phyloP scores from a whole-genome alignment of 30 jellyfish, hydroid and myxozoan genomes.

The Cassiopea andromeda region DNA sequence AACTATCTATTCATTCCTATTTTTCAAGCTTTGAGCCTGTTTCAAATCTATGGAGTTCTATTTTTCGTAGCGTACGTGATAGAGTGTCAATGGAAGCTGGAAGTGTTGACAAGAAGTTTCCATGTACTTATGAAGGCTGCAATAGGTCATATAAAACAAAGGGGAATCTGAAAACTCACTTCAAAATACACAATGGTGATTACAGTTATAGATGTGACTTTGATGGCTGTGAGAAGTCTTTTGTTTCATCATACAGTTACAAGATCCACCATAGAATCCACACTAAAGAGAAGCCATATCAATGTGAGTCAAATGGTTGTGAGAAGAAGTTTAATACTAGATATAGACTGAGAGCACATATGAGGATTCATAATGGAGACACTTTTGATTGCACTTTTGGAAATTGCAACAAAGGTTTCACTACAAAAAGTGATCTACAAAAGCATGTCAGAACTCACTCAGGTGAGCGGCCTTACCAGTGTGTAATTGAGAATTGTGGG shows the following conservation, averaged over 20 bases:
- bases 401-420: slow-evolving; percentile 83
- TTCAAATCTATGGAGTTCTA: too few relatives aligned
- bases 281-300: slow-evolving; percentile 91
- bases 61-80: too few relatives aligned
- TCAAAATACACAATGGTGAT: slow-evolving; percentile 84
- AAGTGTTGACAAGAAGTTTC: slow-evolving; percentile 65
- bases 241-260: slow-evolving; percentile 90
- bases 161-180: slow-evolving; percentile 89
- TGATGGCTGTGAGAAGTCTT: slow-evolving; percentile 86
- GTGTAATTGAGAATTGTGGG: slow-evolving; percentile 76
- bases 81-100: slow-evolving; percentile 37
- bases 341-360: slow-evolving; percentile 85
- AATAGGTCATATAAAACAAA: slow-evolving; percentile 86
- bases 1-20: too few relatives aligned
- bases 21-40: too few relatives aligned
- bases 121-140: slow-evolving; percentile 86
- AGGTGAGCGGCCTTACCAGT: slow-evolving; percentile 89
- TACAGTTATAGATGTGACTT: slow-evolving; percentile 85
- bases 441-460: slow-evolving; percentile 88
- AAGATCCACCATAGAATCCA: slow-evolving; percentile 88
- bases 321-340: slow-evolving; percentile 83
- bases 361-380: slow-evolving; percentile 88
- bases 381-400: slow-evolving; percentile 80
- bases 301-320: slow-evolving; percentile 85
- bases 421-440: slow-evolving; percentile 90